Evolutionary conservation across 1,140 invertebrate species (phyloP), one percentile per base, ranked within the genome.

Genomic region (Eriocheir sinensis): DNA sequence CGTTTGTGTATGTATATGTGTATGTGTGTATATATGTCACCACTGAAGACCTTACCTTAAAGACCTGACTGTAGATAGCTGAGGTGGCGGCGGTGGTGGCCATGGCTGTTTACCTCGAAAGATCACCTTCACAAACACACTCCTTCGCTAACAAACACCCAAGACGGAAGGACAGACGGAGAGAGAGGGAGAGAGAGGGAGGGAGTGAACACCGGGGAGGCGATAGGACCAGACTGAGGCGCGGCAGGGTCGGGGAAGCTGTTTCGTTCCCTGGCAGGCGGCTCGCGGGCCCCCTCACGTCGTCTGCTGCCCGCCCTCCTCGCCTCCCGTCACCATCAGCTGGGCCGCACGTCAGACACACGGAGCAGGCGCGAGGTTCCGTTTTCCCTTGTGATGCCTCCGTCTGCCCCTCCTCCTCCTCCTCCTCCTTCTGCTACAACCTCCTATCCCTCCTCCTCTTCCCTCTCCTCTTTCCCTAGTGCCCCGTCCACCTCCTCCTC

Each of bases 331-430:
- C 17, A 27, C 32, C 79, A n/a, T 72, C 60, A 72, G 60, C 60
- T 72, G 60, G 60, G 21, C 21, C 21, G 21, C 60, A 6, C 21
- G 27, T n/a, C 60, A 21, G 21, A 0, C 36, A n/a, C 34, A 92
- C 72, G 2, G 91, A 92, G 91, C 91, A 92, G 72, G 91, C 91
- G 91, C 91, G 72, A n/a, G n/a, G 0, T 8, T n/a, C 91, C 91
- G 91, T 92, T 92, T 92, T 92, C 91, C 81, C 72, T 92, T 21
- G 60, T 72, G 60, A 72, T n/a, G 27, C 60, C 21, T n/a, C 60
- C n/a, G n/a, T n/a, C n/a, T n/a, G n/a, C n/a, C n/a, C n/a, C n/a
- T n/a, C n/a, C n/a, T n/a, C n/a, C n/a, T n/a, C n/a, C n/a, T n/a
- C n/a, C n/a, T n/a, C n/a, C n/a, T n/a, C n/a, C n/a, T n/a, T n/a